These are phyloP conservation scores for Nemurella pictetii DNA, from an alignment of 2,888 invertebrate genomes.

Conservation along the genomic window DNA sequence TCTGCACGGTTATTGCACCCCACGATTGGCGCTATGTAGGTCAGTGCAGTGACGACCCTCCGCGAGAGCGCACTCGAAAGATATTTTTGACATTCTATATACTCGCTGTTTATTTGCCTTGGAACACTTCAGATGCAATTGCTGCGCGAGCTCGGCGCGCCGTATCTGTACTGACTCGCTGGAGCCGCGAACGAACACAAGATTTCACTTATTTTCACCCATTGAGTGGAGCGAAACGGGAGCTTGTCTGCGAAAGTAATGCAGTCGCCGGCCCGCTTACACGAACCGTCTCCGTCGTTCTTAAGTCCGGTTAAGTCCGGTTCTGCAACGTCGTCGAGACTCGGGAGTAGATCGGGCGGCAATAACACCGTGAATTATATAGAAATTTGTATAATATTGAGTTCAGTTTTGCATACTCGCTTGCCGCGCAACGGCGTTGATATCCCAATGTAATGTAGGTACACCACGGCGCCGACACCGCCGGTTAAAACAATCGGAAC, in stretches of 20 bases:
- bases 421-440: not conserved
- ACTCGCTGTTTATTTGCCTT: not conserved
- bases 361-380: not conserved
- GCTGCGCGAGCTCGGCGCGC: not conserved
- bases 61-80: not conserved
- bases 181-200: not conserved
- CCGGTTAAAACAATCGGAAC: not conserved
- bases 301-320: not conserved
- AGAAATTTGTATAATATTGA: not conserved
- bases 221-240: not conserved
- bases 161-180: too few species aligned
- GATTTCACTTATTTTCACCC: not conserved
- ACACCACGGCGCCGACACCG: not conserved
- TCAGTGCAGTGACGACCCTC: not conserved
- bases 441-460: too few species aligned
- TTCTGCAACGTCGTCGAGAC: not conserved
- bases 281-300: not conserved
- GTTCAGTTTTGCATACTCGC: not conserved
- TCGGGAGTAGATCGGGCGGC: not conserved
- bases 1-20: not conserved
- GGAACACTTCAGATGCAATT: not conserved
- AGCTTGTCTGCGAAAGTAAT: not conserved
- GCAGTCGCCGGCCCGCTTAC: not conserved
- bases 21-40: not conserved
- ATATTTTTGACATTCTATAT: not conserved